Conservation (phyloP, 2,797 vertebrate genomes). For the Champsocephalus gunnari region DNA sequence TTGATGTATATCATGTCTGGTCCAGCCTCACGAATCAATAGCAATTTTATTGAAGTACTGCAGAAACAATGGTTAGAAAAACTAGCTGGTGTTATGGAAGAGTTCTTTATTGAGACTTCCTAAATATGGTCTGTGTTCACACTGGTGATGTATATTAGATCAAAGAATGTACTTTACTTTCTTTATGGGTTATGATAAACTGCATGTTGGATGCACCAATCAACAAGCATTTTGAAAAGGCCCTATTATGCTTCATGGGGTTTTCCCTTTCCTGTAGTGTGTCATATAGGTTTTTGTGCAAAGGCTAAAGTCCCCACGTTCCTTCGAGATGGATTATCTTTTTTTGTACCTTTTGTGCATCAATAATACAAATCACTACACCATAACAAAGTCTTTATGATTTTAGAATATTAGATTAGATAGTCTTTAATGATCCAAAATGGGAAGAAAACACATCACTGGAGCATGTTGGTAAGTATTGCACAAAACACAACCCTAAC, state of each 20-base stretch:
- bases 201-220: conserved; percentile 17
- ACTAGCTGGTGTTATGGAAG: background rate
- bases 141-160: background rate
- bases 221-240: conserved; percentile 18
- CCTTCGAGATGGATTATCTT: too few species aligned
- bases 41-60: conserved; percentile 49
- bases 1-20: conserved; percentile 43
- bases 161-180: conserved; percentile 18
- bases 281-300: too few species aligned
- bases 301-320: too few species aligned
- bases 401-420: too few species aligned
- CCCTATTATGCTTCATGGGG: too few species aligned
- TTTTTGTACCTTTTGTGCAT: conserved; percentile 18
- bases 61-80: conserved; percentile 30
- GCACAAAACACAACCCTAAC: too few species aligned
- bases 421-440: too few species aligned
- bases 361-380: conserved; percentile 15
- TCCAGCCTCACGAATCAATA: conserved; percentile 42
- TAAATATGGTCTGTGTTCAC: conserved; percentile 10
- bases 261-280: too few species aligned
- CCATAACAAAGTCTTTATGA: background rate
- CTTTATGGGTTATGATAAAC: background rate
- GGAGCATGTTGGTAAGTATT: too few species aligned
- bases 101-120: conserved; percentile 5
- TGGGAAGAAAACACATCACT: too few species aligned